Evolutionary conservation across 2,113 vertebrate genomes (phyloP).

Genomic region (Xiphophorus hellerii): DNA sequence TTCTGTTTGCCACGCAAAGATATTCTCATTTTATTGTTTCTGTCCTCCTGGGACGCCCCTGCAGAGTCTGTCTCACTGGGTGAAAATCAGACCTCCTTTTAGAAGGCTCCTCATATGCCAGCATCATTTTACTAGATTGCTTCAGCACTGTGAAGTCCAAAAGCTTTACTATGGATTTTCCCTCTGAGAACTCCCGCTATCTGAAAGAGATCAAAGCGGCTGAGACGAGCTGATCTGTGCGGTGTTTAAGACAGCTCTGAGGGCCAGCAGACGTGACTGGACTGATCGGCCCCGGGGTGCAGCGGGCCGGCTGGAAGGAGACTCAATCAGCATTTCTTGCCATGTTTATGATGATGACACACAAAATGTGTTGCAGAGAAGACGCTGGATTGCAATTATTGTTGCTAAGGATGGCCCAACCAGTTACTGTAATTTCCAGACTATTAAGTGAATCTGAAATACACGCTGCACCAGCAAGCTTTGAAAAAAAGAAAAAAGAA

Average conservation of each 20-base stretch:
- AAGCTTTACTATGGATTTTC: slow-evolving; percentile 67
- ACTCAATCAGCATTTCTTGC: neutral
- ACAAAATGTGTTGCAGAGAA: no score
- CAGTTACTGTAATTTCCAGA: no score
- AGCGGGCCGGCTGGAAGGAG: slow-evolving; percentile 2
- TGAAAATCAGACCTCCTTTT: slow-evolving; percentile 62
- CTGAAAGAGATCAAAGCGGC: slow-evolving; percentile 70
- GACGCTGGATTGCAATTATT: no score
- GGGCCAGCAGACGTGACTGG: slow-evolving; percentile 63
- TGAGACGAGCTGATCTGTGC: slow-evolving; percentile 57
- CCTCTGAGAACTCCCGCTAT: slow-evolving; percentile 44
- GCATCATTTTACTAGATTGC: slow-evolving; percentile 53
- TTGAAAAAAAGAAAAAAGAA: no score
- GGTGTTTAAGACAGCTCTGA: slow-evolving; percentile 50
- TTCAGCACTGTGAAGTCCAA: slow-evolving; percentile 49
- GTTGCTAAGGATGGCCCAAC: no score
- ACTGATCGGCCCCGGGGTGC: slow-evolving; percentile 45
- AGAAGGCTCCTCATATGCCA: slow-evolving; percentile 46
- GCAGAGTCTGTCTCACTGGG: slow-evolving; percentile 43
- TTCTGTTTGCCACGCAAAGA: slow-evolving; percentile 38
- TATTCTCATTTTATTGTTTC: slow-evolving; percentile 18
- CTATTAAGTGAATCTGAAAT: no score
- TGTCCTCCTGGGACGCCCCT: slow-evolving; percentile 27
- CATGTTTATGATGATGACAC: no score
- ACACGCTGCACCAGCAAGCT: no score